Evolutionary conservation across 2,888 invertebrate species (phyloP).

Genomic region (Hipparchia sbordonii): DNA sequence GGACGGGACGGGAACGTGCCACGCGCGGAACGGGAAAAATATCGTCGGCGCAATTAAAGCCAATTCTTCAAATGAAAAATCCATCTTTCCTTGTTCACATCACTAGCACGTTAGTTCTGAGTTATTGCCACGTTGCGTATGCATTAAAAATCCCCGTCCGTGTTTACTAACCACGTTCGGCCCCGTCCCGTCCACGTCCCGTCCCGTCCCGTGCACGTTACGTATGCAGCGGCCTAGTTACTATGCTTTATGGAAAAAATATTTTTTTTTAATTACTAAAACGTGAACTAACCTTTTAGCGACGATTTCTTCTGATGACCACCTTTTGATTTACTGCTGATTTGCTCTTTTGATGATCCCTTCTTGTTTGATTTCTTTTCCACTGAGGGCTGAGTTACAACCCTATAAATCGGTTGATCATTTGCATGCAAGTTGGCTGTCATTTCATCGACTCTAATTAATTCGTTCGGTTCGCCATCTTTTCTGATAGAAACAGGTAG

Average conservation of each 20-base stretch:
- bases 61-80: too few species aligned
- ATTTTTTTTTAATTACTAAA: neutral
- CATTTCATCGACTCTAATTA: constrained; percentile 69
- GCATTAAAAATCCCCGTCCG: too few species aligned
- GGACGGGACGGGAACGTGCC: too few species aligned
- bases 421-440: constrained; percentile 77
- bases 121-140: too few species aligned
- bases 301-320: constrained; percentile 76
- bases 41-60: too few species aligned
- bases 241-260: neutral
- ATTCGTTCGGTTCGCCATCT: constrained; percentile 70
- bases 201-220: too few species aligned
- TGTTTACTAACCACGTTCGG: too few species aligned
- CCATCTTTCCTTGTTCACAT: too few species aligned
- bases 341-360: constrained; percentile 60
- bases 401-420: constrained; percentile 76
- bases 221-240: too few species aligned
- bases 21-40: too few species aligned
- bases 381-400: constrained; percentile 72
- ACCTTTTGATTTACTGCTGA: constrained; percentile 60
- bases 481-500: constrained; percentile 65
- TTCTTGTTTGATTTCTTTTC: constrained; percentile 75
- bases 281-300: constrained; percentile 62
- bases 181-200: too few species aligned
- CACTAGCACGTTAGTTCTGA: too few species aligned